A percentile compares a stretch with the other conserved stretches of the same genome.
phyloP scores from a whole-genome alignment of 2,113 vertebrate genomes.

The Cyphomyrus discorhynchus region DNA sequence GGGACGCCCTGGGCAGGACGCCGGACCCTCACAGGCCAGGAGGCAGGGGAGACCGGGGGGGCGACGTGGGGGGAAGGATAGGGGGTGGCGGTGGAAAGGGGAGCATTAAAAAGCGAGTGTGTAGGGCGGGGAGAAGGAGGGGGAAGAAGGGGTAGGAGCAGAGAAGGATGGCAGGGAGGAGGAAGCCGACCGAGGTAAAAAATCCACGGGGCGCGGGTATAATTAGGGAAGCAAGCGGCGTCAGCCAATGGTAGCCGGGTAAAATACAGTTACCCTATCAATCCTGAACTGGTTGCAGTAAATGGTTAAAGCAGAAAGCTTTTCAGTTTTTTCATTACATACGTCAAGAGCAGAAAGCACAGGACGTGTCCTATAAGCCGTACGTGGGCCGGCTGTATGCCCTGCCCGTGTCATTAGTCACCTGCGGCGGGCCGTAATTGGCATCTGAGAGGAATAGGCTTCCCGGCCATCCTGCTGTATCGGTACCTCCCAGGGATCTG shows the following conservation, averaged over 20 bases:
- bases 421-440: neutral
- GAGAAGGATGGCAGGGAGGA: neutral
- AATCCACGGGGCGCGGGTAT: neutral
- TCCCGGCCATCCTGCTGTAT: neutral
- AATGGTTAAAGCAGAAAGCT: neutral
- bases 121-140: too few relatives aligned
- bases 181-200: neutral
- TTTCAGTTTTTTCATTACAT: neutral
- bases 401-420: neutral
- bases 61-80: too few relatives aligned
- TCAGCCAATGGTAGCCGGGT: neutral
- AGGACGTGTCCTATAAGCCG: neutral
- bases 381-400: neutral
- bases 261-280: neutral
- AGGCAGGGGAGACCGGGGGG: too few relatives aligned
- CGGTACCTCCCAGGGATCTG: neutral
- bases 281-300: neutral
- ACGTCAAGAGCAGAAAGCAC: neutral
- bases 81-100: too few relatives aligned
- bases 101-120: too few relatives aligned
- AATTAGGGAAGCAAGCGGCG: neutral
- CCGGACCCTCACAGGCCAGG: too few relatives aligned
- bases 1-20: too few relatives aligned
- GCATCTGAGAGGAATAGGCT: neutral
- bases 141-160: neutral